Base-by-base conservation (phyloP, 2,888 invertebrate genomes). In the Tholera decimalis region DNA sequence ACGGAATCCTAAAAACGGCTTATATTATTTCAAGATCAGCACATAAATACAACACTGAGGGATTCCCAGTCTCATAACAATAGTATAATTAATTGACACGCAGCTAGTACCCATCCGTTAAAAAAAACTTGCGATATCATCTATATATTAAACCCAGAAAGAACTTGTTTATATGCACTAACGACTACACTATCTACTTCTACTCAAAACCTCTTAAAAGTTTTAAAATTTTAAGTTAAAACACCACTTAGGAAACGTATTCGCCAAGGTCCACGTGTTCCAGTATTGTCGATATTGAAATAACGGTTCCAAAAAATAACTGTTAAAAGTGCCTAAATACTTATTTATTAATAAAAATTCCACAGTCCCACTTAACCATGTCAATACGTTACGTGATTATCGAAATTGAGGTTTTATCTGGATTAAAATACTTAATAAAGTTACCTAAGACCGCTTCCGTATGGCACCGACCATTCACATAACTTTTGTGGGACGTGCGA, bases 391-490 rank as follows among this genome's bases (percentile, higher is more conserved):
- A 65, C 67, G 57, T 66, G 47, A 79, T 46, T 30, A 62, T 28
- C 15, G 43, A 68, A 69, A 69, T 47, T 61, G 53, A 76, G 61
- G 70, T 73, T 58, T 73, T 55, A 71, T 64, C 51, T 67, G 60
- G 68, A 82, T 82, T 80, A 67, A 73, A 70, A 70, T 67, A 81
- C 67, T 65, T 61, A 43, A 68, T 55, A 35, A 56, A 7, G 68
- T 89, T 88, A 81, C 85, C 57, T 82, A 87, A 89, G 77, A 64
- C 66, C 82, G 78, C 82, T 84, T 79, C 61, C 69, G 77, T 75
- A 58, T 81, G 73, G 59, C 78, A 78, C 65, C 69, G 39, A 53
- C 30, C 47, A 50, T 46, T 68, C 53, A 82, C 75, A 82, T 82
- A 83, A 83, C 79, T 84, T 56, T 53, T 82, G 20, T 81, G 74